Conservation (phyloP, 2,797 vertebrate species). For the Pristis pectinata region DNA sequence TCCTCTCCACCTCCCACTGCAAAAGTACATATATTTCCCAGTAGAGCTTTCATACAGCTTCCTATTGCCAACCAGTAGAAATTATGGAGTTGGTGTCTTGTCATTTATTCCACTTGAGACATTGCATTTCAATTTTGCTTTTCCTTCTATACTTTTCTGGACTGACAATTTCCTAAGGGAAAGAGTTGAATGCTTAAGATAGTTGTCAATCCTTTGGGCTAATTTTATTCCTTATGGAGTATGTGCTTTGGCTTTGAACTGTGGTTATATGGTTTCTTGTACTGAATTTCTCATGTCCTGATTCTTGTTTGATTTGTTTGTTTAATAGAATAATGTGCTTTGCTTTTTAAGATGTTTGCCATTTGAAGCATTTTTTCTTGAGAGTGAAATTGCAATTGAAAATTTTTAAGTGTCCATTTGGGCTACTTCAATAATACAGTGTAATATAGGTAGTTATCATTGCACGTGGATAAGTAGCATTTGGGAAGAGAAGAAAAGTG, state of each 20-base stretch:
- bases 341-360: neutral
- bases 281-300: neutral
- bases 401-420: neutral
- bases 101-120: neutral
- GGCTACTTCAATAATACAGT: neutral
- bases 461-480: neutral
- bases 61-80: neutral
- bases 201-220: neutral
- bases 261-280: neutral
- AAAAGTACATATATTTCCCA: neutral
- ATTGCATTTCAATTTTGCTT: neutral
- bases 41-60: neutral
- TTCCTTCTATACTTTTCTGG: neutral
- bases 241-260: no score
- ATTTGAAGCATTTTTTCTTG: neutral
- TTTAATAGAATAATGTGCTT: neutral
- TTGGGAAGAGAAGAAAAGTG: neutral
- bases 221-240: neutral
- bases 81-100: neutral
- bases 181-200: neutral
- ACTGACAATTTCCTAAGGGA: neutral
- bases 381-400: neutral
- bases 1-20: neutral
- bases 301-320: neutral
- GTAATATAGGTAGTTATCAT: neutral